Evolutionary conservation across 37 sponge, comb jelly and placozoan species (phyloP), one percentile per base, ranked within the genome.

Genomic region (Spongilla lacustris): DNA sequence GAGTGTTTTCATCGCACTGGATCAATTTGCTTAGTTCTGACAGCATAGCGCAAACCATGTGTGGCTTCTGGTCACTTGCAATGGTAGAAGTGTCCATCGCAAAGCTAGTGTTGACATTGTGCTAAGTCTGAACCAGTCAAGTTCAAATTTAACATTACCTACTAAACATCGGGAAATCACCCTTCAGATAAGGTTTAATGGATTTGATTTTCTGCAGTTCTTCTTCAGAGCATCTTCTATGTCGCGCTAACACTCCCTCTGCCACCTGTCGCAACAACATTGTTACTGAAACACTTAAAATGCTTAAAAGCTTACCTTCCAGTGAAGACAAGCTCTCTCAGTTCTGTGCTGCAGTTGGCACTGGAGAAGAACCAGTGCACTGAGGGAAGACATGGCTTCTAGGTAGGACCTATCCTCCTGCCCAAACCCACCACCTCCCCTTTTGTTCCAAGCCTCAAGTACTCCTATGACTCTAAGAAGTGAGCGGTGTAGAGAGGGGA

Each of bases 391-490:
- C 32, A 82, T 3, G 0, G 73, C 23, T 28, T 82, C 71, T 17
- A 72, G 12, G 34, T 71, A 24, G 30, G 36, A 36, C 67, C 73
- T 68, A 68, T 84, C 89, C 73, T 74, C 74, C n/a, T 23, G 34
- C 9, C 73, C 80, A 71, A 92, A 87, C 23, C 29, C 50, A 38
- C 88, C 86, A 14, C 75, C 76, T 58, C 21, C 11, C 36, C 77
- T 84, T 69, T 91, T 94, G 85, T 94, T 88, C 24, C 85, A 81
- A 36, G 84, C 89, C 30, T 93, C 83, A 36, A 88, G 68, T 11
- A 89, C 90, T 0, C 93, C 93, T 32, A 93, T 93, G 34, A 93
- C 73, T 27, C 90, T 89, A 46, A n/a, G n/a, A n/a, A n/a, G n/a
- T n/a, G n/a, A n/a, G n/a, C n/a, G n/a, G n/a, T n/a, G n/a, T n/a